Evolutionary conservation across 1,140 invertebrate species (phyloP).

Genomic region (Drosophila athabasca): DNA sequence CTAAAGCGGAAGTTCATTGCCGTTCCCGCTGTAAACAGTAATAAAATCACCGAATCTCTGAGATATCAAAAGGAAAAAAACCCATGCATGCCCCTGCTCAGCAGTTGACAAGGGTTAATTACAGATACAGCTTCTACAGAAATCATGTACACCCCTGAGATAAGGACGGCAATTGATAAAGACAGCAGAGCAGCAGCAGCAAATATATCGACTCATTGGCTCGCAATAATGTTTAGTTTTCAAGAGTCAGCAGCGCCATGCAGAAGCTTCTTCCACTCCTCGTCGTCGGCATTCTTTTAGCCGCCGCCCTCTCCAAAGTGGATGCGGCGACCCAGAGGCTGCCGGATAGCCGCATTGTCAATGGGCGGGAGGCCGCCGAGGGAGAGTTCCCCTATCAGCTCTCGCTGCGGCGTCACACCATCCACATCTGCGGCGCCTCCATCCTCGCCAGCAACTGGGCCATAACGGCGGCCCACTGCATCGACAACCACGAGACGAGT

Average conservation of each 20-base stretch:
- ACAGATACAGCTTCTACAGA: constrained; percentile 45
- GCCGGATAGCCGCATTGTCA: constrained; percentile 74
- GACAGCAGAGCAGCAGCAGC: neutral
- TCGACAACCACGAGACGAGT: constrained; percentile 61
- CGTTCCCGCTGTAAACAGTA: constrained; percentile 38
- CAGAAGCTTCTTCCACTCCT: constrained; percentile 27
- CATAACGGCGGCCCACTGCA: constrained; percentile 82
- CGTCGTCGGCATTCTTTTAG: constrained; percentile 5
- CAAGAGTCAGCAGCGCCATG: constrained; percentile 25
- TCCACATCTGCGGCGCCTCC: constrained; percentile 80
- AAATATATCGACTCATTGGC: constrained; percentile 38
- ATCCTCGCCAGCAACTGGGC: constrained; percentile 74
- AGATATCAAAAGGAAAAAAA: constrained; percentile 39
- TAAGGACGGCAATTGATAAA: constrained; percentile 42
- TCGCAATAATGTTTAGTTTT: constrained; percentile 39
- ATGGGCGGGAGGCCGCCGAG: constrained; percentile 62
- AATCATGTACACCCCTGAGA: constrained; percentile 40
- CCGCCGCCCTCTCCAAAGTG: neutral
- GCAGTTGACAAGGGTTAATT: constrained; percentile 43
- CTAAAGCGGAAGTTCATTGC: constrained; percentile 50
- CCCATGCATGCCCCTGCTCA: constrained; percentile 3
- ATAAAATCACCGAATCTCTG: constrained; percentile 43
- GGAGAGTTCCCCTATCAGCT: constrained; percentile 68
- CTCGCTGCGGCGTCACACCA: constrained; percentile 64
- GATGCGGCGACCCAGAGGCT: constrained; percentile 24